These are phyloP conservation scores for Arctia plantaginis DNA, from an alignment of 2,888 invertebrate genomes.

Conservation along the genomic window DNA sequence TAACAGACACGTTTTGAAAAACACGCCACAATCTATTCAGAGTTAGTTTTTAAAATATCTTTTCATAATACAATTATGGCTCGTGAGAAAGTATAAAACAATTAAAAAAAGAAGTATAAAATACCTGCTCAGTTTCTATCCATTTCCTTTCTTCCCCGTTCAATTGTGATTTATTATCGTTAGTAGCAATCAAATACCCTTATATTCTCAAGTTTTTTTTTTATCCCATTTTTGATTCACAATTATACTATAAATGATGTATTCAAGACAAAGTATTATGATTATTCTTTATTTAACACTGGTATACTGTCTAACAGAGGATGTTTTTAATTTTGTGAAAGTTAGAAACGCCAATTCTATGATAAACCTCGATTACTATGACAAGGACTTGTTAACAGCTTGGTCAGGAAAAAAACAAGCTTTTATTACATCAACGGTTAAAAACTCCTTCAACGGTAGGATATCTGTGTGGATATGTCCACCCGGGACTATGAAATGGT, in stretches of 20 bases:
- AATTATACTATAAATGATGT: neutral
- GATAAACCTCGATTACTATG: conserved; percentile 8
- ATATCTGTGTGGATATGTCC: conserved; percentile 8
- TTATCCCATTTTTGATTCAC: neutral
- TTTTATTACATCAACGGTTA: neutral
- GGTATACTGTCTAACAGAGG: neutral
- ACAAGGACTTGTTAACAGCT: neutral
- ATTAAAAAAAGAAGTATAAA: neutral
- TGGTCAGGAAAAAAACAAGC: neutral
- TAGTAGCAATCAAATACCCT: neutral
- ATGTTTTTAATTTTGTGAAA: neutral
- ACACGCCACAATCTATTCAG: neutral
- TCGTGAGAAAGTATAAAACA: conserved; percentile 1
- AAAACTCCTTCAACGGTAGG: neutral
- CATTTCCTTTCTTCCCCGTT: neutral
- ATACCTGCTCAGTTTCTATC: neutral
- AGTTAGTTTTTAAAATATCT: neutral
- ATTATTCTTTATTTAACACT: neutral
- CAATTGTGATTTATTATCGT: neutral
- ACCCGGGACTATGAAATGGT: neutral
- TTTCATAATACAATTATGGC: neutral
- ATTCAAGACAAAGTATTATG: neutral
- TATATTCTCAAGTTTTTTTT: neutral
- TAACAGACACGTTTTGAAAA: neutral
- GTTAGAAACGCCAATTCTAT: neutral